Evolutionary conservation across 2,888 invertebrate species (phyloP).

Genomic region (Acanthosoma haemorrhoidale): DNA sequence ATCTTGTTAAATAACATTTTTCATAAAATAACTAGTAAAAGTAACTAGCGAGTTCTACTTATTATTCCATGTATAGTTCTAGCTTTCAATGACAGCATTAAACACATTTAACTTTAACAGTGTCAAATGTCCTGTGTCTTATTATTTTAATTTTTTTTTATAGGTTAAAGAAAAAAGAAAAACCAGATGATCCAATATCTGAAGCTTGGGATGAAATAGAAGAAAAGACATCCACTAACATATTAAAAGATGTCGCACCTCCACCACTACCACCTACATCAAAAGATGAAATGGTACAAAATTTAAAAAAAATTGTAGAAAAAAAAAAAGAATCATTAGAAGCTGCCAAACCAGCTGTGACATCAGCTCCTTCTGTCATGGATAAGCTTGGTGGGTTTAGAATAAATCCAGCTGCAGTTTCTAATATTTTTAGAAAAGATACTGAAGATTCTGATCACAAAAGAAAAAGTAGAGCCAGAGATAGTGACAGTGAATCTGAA

Average conservation of each 20-base stretch:
- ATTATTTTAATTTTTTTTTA: constrained; percentile 35
- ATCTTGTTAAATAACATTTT: too few species aligned
- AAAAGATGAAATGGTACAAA: constrained; percentile 38
- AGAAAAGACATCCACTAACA: constrained; percentile 44
- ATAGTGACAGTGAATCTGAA: constrained; percentile 34
- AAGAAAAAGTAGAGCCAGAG: constrained; percentile 27
- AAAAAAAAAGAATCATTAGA: constrained; percentile 39
- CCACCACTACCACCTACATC: constrained; percentile 33
- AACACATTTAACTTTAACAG: too few species aligned
- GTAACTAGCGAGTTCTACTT: too few species aligned
- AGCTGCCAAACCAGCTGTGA: constrained; percentile 17
- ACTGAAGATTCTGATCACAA: constrained; percentile 30
- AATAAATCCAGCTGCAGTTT: constrained; percentile 39
- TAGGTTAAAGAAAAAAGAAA: constrained; percentile 57
- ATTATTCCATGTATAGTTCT: too few species aligned
- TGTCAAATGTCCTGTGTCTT: not conserved
- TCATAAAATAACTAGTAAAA: too few species aligned
- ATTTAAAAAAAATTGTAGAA: constrained; percentile 39
- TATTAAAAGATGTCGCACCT: constrained; percentile 40
- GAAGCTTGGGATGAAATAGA: constrained; percentile 46
- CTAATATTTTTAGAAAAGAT: constrained; percentile 26
- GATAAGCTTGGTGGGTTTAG: constrained; percentile 40
- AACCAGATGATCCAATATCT: constrained; percentile 50
- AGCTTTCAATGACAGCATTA: too few species aligned
- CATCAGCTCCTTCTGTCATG: constrained; percentile 33